Base-by-base conservation (phyloP, 2,888 invertebrate genomes). In the Drosophila gaucha region DNA sequence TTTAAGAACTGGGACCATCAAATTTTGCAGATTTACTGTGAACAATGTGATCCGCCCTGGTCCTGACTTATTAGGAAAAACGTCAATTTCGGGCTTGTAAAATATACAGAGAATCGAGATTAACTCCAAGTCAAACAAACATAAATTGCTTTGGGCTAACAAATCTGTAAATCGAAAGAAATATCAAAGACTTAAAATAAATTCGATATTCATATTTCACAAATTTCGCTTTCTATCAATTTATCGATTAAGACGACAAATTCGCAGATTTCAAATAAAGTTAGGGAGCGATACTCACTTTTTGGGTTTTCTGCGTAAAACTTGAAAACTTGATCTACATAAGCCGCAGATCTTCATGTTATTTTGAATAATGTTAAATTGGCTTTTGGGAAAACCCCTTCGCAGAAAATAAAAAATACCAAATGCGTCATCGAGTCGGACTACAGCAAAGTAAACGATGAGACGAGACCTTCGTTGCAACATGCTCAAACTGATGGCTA, bases 401-500 rank as follows among this genome's bases (percentile, higher is more conserved):
- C 26, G 44, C 18, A 38, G 8, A 12, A 36, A 36, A 18, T 14
- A 58, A 36, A 22, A 41, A 44, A 22, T 5, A 30, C 20, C n/a
- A 55, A 62, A 56, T 67, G 83, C 86, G 80, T 82, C 80, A 82
- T 62, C 68, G 33, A 57, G 50, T 38, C 31, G 52, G 44, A 49
- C 31, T 22, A 47, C 39, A 8, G 28, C 5, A 22, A 24, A 8
- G 38, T 49, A 14, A 44, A 50, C 33, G 18, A 36, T 30, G 58
- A 26, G 44, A 33, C 14, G 43, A 74, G 78, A 65, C 86, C 80
- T 80, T 85, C 86, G 46, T 68, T 74, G 82, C 86, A 74, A 66
- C 65, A 85, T 82, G 44, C 33, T 52, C 51, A 44, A 30, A 20
- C n/a, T 35, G 52, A 59, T 44, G 46, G 59, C 56, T 64, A 70